phyloP scores from a whole-genome alignment of 2,113 vertebrate species.

The Mungos mungo region DNA sequence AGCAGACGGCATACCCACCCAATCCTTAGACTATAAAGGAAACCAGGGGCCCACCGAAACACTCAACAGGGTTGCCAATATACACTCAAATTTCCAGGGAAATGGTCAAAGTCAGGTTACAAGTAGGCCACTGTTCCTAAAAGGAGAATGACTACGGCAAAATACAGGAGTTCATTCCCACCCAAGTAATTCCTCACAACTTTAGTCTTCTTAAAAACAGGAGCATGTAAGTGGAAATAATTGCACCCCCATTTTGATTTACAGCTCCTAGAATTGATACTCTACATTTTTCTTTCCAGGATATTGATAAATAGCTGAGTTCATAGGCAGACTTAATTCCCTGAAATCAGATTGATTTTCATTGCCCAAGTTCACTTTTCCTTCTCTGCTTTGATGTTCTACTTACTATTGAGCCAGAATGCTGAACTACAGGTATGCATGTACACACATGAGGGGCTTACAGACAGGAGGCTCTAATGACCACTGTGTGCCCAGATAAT shows the following conservation, averaged over 20 bases:
- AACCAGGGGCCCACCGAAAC: conserved; percentile 43
- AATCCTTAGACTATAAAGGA: conserved; percentile 20
- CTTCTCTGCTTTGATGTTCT: conserved; percentile 25
- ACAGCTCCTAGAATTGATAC: conserved; percentile 69
- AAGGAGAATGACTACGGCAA: conserved; percentile 61
- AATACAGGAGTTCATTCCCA: conserved; percentile 47
- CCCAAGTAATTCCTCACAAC: conserved; percentile 46
- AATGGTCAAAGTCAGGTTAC: conserved; percentile 50
- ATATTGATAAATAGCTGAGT: conserved; percentile 31
- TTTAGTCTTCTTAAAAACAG: conserved; percentile 55
- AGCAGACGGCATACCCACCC: neutral
- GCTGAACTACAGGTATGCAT: neutral
- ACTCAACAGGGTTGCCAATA: neutral
- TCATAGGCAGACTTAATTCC: neutral
- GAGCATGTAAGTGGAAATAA: conserved; percentile 42
- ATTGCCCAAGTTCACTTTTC: neutral
- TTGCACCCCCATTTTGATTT: conserved; percentile 65
- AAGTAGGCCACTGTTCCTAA: conserved; percentile 58
- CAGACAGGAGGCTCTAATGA: neutral
- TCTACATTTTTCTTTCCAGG: conserved; percentile 54
- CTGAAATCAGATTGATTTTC: conserved; percentile 4
- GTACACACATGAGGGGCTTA: neutral
- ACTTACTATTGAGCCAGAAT: neutral
- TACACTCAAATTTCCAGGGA: conserved; percentile 42
- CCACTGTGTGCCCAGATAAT: neutral